Evolutionary conservation across 2,888 invertebrate genomes (phyloP).

Genomic region (Galerucella calmariensis): DNA sequence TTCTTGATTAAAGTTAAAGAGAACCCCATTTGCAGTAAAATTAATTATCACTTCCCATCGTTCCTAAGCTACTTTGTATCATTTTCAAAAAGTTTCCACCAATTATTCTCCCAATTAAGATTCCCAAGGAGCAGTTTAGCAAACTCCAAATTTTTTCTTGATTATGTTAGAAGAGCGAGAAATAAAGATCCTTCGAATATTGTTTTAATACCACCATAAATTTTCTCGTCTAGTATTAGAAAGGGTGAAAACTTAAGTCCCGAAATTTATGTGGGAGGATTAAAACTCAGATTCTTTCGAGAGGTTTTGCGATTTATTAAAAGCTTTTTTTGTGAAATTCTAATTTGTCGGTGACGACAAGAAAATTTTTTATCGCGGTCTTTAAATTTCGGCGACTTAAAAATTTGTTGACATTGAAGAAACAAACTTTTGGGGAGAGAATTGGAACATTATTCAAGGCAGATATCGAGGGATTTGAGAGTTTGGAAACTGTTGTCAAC

Average conservation of each 20-base stretch:
- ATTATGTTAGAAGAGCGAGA: constrained; percentile 23
- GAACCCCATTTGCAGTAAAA: constrained; percentile 13
- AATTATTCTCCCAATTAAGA: constrained; percentile 26
- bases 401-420: constrained; percentile 7
- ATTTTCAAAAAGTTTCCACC: constrained; percentile 24
- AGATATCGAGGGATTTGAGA: background rate
- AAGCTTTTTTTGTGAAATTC: constrained; percentile 29
- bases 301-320: constrained; percentile 30
- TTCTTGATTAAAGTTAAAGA: constrained; percentile 12
- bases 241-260: constrained; percentile 30
- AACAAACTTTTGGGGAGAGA: constrained; percentile 15
- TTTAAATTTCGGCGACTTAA: constrained; percentile 23
- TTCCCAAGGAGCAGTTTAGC: constrained; percentile 6
- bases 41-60: constrained; percentile 22
- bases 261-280: constrained; percentile 36
- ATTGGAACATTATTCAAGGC: background rate
- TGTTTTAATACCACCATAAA: constrained; percentile 35
- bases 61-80: constrained; percentile 20
- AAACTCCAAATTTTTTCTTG: constrained; percentile 24
- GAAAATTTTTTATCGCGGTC: constrained; percentile 27
- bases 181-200: constrained; percentile 33
- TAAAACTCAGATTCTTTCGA: constrained; percentile 28
- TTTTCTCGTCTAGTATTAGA: constrained; percentile 30
- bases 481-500: background rate
- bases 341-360: constrained; percentile 27